Percentiles rank a stretch among this genome's conserved stretches.
Conservation (phyloP, 2,113 vertebrate genomes). For the Ginglymostoma cirratum region DNA sequence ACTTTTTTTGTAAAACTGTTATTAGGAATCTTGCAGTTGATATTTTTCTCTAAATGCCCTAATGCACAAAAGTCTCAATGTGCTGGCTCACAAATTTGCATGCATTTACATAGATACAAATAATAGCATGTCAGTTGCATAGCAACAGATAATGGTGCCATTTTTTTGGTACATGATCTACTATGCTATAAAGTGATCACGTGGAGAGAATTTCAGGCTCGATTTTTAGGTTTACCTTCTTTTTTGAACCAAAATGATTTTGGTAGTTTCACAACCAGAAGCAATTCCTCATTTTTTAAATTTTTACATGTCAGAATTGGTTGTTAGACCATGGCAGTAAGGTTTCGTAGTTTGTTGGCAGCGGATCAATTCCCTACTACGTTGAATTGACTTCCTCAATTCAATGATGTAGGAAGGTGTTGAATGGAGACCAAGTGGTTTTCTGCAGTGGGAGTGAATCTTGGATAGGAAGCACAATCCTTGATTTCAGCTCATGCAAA, state of each 20-base stretch:
- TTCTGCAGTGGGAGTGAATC: not conserved
- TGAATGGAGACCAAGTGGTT: not conserved
- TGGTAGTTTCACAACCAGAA: not conserved
- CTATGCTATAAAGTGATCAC: not conserved
- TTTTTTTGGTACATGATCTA: slow-evolving; percentile 25
- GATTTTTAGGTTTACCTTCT: not conserved
- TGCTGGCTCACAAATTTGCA: slow-evolving; percentile 28
- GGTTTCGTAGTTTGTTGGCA: not conserved
- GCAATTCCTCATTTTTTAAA: not conserved
- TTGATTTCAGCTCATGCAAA: not conserved
- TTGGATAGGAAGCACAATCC: not conserved
- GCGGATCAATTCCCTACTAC: not conserved
- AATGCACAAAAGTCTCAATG: slow-evolving; percentile 12
- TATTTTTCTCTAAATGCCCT: slow-evolving; percentile 4
- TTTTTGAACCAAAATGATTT: not conserved
- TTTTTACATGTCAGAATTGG: not conserved
- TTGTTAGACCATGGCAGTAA: not conserved
- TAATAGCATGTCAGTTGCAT: slow-evolving; percentile 32
- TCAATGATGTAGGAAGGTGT: not conserved
- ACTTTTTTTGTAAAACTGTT: not conserved
- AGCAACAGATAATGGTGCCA: slow-evolving; percentile 28
- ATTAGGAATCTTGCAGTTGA: slow-evolving; percentile 15
- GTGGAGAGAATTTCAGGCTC: not conserved
- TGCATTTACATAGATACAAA: slow-evolving; percentile 30
- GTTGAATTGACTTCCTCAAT: not conserved